Percentiles rank a stretch among this genome's conserved stretches.
Conservation (phyloP, 2,888 invertebrate species). For the Orchesella flavescens region DNA sequence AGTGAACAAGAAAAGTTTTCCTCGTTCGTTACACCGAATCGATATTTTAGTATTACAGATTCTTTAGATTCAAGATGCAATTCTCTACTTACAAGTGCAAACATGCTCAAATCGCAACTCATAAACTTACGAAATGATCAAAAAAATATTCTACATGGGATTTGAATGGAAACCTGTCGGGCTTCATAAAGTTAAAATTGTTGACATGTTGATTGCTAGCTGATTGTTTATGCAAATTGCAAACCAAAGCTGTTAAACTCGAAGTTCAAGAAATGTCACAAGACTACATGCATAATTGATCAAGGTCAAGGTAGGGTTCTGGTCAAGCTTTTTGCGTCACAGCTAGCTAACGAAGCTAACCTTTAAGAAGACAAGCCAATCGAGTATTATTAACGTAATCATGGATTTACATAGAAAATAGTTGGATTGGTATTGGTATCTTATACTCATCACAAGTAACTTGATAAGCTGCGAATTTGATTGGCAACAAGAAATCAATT, state of each 20-base stretch:
- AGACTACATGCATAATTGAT: conserved; percentile 27
- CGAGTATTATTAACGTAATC: not conserved
- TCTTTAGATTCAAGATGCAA: not conserved
- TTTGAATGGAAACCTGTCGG: conserved; percentile 56
- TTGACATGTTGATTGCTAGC: conserved; percentile 26
- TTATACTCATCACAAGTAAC: conserved; percentile 26
- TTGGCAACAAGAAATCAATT: not conserved
- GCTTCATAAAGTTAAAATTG: conserved; percentile 29
- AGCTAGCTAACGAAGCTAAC: not conserved
- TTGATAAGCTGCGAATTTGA: conserved; percentile 29
- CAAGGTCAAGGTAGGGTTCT: conserved; percentile 49
- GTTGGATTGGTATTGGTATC: conserved; percentile 36
- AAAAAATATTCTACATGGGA: conserved; percentile 37
- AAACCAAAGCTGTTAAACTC: conserved; percentile 33
- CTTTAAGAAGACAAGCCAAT: not conserved
- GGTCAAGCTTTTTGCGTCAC: conserved; percentile 13
- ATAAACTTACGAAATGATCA: conserved; percentile 24
- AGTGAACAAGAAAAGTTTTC: not conserved
- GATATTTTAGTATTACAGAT: not conserved
- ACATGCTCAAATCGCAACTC: not conserved
- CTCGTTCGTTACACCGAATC: not conserved
- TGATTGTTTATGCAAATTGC: conserved; percentile 42
- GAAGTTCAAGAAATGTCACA: conserved; percentile 42
- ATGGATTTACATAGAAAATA: conserved; percentile 14
- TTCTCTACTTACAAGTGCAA: not conserved